Evolutionary conservation across 2,113 vertebrate species (phyloP).

Genomic region (Mobula hypostoma): DNA sequence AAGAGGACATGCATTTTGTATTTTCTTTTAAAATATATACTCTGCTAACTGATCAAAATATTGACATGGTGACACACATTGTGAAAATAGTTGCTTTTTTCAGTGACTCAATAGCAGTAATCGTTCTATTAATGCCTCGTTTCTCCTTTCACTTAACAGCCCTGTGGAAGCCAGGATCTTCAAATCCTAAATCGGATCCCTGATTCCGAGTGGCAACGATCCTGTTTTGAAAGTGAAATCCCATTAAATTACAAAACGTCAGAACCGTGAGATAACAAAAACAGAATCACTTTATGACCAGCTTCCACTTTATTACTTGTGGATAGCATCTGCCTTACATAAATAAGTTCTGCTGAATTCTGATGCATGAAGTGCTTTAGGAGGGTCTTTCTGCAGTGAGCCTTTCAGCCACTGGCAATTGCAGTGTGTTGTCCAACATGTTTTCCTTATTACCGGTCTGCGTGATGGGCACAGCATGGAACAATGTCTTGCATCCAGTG

Average conservation of each 20-base stretch:
- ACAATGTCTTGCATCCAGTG: neutral
- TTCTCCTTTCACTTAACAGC: neutral
- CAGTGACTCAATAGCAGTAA: neutral
- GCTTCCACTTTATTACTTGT: neutral
- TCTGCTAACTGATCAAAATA: neutral
- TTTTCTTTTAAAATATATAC: neutral
- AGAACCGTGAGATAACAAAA: neutral
- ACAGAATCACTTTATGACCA: neutral
- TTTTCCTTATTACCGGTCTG: neutral
- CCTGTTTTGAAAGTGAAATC: neutral
- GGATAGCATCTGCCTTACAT: neutral
- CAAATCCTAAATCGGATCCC: neutral
- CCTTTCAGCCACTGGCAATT: no score
- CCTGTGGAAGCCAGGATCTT: neutral
- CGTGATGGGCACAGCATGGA: neutral
- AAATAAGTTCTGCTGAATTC: neutral
- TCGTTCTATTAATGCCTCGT: neutral
- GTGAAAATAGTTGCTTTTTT: neutral
- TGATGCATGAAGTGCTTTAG: neutral
- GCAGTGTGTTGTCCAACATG: neutral
- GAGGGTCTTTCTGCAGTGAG: no score
- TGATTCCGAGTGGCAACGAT: neutral
- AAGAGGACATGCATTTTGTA: neutral
- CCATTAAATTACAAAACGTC: neutral
- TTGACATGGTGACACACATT: neutral